Percentiles rank a stretch among this genome's conserved stretches.
Conservation (phyloP, 2,888 invertebrate genomes). For the Polydrusus tereticollis region DNA sequence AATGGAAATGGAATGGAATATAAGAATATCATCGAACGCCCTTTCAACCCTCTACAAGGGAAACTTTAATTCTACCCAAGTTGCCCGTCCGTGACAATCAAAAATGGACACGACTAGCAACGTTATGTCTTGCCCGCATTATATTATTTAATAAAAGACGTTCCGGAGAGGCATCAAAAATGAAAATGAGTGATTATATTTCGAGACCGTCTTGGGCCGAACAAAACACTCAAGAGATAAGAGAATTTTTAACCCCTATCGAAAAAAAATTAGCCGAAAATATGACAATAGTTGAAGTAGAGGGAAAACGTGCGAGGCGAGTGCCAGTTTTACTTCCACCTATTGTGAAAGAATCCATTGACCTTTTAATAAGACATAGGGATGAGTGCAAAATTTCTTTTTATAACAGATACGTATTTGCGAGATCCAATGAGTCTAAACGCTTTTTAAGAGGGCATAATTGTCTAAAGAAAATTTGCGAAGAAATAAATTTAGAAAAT, state of each 20-base stretch:
- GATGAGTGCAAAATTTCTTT: slow-evolving; percentile 2
- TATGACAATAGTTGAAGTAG: slow-evolving; percentile 45
- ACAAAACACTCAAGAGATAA: slow-evolving; percentile 46
- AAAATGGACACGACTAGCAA: slow-evolving; percentile 34
- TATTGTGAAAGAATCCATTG: not conserved
- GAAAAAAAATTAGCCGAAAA: too few relatives aligned
- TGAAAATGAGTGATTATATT: slow-evolving; percentile 45
- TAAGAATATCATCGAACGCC: slow-evolving; percentile 50
- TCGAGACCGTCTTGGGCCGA: slow-evolving; percentile 41
- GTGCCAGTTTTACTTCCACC: slow-evolving; percentile 48
- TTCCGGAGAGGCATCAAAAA: slow-evolving; percentile 49
- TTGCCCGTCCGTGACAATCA: not conserved
- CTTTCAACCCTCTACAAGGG: slow-evolving; percentile 40
- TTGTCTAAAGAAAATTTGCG: slow-evolving; percentile 12
- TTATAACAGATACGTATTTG: slow-evolving; percentile 47
- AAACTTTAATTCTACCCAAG: slow-evolving; percentile 40
- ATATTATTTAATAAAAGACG: slow-evolving; percentile 51
- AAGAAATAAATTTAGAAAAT: not conserved
- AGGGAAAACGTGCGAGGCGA: slow-evolving; percentile 42
- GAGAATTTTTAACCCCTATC: too few relatives aligned
- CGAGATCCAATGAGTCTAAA: slow-evolving; percentile 24
- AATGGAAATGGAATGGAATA: slow-evolving; percentile 49
- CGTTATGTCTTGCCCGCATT: slow-evolving; percentile 31
- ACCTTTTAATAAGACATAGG: not conserved
- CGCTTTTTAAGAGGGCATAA: slow-evolving; percentile 44